Percentiles rank a stretch among this genome's conserved stretches.
Conservation (phyloP, 2,797 vertebrate genomes). For the Platyrinchus mystaceus region DNA sequence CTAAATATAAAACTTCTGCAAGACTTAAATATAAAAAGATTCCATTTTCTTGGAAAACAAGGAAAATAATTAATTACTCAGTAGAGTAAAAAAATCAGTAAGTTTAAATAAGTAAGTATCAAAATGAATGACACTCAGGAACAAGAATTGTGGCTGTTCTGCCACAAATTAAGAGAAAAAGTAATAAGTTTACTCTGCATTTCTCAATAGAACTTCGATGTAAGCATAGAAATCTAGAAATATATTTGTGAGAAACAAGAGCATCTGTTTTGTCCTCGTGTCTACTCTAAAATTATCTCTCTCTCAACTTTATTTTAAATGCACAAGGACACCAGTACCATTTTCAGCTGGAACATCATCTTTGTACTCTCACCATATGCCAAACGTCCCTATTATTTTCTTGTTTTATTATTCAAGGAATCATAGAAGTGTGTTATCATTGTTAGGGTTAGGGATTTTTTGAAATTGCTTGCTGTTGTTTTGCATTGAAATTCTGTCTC, state of each 20-base stretch:
- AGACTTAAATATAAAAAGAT: background rate
- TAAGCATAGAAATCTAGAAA: background rate
- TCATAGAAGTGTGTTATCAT: background rate
- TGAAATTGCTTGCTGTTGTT: background rate
- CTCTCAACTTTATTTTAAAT: background rate
- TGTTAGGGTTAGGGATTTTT: fast-evolving
- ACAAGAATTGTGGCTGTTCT: background rate
- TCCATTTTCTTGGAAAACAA: background rate
- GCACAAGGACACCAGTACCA: fast-evolving
- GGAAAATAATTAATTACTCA: background rate
- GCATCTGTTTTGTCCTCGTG: background rate
- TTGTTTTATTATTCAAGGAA: background rate
- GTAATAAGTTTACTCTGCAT: background rate
- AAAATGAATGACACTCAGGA: background rate
- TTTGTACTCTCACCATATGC: background rate
- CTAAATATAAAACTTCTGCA: background rate
- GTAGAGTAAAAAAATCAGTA: background rate
- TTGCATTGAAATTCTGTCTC: background rate
- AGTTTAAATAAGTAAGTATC: background rate
- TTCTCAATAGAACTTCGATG: background rate
- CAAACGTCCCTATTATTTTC: background rate
- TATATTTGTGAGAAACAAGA: background rate
- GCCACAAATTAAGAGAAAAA: background rate
- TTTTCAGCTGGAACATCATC: background rate
- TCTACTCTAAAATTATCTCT: background rate